Conservation (phyloP, 2,888 invertebrate genomes). For the Eugnorisma glareosa region DNA sequence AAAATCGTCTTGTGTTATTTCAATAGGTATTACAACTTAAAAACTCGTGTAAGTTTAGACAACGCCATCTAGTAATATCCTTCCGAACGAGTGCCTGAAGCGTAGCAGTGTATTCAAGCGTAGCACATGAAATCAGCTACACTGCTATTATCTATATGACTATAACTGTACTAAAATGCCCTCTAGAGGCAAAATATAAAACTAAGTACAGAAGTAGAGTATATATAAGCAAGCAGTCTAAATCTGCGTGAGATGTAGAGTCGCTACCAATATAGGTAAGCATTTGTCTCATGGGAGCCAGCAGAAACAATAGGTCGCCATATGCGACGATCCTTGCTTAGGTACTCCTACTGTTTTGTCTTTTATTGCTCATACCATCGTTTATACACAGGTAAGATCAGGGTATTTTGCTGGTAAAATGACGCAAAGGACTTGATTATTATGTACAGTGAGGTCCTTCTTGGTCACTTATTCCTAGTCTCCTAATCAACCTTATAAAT, state of each 20-base stretch:
- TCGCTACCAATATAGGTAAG: not conserved
- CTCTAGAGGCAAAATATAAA: slow-evolving; percentile 27
- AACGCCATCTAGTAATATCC: slow-evolving; percentile 40
- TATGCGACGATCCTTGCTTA: not conserved
- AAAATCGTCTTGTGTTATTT: not conserved
- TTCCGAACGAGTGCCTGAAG: slow-evolving; percentile 1
- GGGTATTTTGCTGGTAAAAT: not conserved
- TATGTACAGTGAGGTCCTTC: not conserved
- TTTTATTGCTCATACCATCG: not conserved
- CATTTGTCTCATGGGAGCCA: not conserved
- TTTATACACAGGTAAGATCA: not conserved
- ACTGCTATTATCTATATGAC: not conserved
- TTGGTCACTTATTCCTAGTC: not conserved
- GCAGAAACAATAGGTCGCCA: not conserved
- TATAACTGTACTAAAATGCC: slow-evolving; percentile 15
- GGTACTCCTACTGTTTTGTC: not conserved
- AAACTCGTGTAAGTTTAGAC: not conserved
- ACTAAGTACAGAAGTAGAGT: not conserved
- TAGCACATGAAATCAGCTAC: not conserved
- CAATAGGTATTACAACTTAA: not conserved
- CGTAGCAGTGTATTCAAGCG: not conserved
- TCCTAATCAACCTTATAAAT: not conserved
- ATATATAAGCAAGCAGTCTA: not conserved
- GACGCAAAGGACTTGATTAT: not conserved
- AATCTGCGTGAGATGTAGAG: not conserved